Conservation (phyloP, 2,113 vertebrate genomes). For the Calidris pygmaea region DNA sequence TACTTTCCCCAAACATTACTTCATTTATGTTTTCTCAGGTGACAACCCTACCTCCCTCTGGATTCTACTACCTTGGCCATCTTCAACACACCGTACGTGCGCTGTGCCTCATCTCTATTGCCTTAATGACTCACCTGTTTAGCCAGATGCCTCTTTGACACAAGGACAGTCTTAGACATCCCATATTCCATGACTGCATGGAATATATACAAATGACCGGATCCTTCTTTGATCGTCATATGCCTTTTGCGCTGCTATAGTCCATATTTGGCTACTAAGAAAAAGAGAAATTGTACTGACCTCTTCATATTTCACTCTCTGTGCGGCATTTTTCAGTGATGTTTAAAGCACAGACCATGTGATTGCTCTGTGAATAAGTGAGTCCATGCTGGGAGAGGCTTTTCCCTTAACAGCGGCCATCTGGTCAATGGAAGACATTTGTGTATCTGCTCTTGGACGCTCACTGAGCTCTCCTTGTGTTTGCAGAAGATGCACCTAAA, state of each 20-base stretch:
- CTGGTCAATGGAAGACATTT: background rate
- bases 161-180: background rate
- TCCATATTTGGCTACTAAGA: background rate
- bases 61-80: slow-evolving; percentile 40
- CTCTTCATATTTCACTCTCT: background rate
- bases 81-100: slow-evolving; percentile 29
- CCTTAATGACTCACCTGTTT: background rate
- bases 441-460: background rate
- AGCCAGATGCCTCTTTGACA: background rate
- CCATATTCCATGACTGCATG: background rate
- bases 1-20: slow-evolving; percentile 41
- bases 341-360: background rate
- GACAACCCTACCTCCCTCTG: slow-evolving; percentile 41
- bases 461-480: background rate
- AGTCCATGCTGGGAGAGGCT: background rate
- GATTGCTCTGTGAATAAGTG: background rate
- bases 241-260: background rate
- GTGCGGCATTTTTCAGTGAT: background rate
- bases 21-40: slow-evolving; percentile 59
- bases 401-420: background rate
- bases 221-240: background rate
- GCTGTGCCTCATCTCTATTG: background rate
- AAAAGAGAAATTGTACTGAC: background rate
- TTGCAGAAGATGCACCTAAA: background rate
- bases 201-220: background rate